Percentiles rank a stretch among this genome's conserved stretches.
Evolutionary conservation across 2,888 invertebrate species (phyloP).

Genomic region (Ischnura elegans): DNA sequence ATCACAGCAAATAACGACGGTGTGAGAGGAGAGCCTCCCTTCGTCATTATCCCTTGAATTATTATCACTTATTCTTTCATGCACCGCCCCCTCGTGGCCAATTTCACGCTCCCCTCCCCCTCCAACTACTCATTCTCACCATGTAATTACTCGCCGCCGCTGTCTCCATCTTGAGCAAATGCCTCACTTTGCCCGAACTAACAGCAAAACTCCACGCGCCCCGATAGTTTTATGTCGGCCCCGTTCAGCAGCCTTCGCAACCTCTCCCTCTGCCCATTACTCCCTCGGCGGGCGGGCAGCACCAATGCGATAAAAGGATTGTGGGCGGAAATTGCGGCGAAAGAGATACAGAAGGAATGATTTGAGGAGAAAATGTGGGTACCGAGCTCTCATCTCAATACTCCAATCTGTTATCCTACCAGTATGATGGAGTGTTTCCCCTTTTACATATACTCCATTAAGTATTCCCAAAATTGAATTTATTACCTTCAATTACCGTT

Average conservation of each 20-base stretch:
- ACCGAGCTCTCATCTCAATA: no score
- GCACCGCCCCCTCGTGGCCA: neutral
- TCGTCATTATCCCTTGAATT: neutral
- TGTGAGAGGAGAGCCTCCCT: neutral
- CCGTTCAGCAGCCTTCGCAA: neutral
- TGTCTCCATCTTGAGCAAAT: slow-evolving; percentile 32
- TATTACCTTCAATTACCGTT: no score
- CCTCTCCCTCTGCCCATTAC: neutral
- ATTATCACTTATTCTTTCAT: neutral
- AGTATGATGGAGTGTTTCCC: no score
- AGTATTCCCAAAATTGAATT: no score
- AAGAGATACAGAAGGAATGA: no score
- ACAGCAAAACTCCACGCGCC: slow-evolving; percentile 5
- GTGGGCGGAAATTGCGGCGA: neutral
- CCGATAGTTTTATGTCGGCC: neutral
- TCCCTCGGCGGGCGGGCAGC: neutral
- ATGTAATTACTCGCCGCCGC: slow-evolving; percentile 7
- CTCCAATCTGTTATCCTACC: no score
- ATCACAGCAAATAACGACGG: neutral
- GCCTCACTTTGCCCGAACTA: slow-evolving; percentile 17
- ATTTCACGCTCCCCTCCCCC: neutral
- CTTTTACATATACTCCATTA: no score
- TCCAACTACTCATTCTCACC: neutral
- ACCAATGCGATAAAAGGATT: neutral
- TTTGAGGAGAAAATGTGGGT: neutral